Conservation (phyloP, 2,113 vertebrate species). For the Phylloscopus trochilus region DNA sequence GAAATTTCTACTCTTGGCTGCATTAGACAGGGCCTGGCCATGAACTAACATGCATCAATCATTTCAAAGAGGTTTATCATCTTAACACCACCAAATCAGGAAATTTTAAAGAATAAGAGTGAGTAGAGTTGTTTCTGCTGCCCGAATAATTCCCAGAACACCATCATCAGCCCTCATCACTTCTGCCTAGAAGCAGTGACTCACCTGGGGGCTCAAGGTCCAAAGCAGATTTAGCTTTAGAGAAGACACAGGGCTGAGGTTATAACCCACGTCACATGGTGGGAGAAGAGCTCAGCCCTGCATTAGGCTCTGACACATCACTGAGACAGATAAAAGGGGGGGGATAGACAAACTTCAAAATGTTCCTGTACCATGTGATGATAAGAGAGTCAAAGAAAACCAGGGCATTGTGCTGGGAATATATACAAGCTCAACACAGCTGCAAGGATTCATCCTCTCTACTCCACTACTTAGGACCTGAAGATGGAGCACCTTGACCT, state of each 20-base stretch:
- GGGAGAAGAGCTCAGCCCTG: not conserved
- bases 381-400: not conserved
- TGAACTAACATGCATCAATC: not conserved
- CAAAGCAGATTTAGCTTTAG: conserved; percentile 28
- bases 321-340: not conserved
- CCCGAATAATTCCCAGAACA: not conserved
- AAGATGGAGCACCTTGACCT: not conserved
- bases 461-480: not conserved
- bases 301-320: not conserved
- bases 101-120: not conserved
- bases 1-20: not conserved
- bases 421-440: not conserved
- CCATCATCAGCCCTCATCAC: not conserved
- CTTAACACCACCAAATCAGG: not conserved
- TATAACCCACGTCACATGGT: not conserved
- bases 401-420: not conserved
- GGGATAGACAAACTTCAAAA: not conserved
- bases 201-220: not conserved
- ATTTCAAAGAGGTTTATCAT: not conserved
- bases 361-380: not conserved
- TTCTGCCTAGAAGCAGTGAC: conserved; percentile 14
- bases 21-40: not conserved
- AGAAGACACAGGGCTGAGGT: not conserved
- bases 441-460: not conserved
- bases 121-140: not conserved